Evolutionary conservation across 2,888 invertebrate species (phyloP).

Genomic region (Nasonia oneida): DNA sequence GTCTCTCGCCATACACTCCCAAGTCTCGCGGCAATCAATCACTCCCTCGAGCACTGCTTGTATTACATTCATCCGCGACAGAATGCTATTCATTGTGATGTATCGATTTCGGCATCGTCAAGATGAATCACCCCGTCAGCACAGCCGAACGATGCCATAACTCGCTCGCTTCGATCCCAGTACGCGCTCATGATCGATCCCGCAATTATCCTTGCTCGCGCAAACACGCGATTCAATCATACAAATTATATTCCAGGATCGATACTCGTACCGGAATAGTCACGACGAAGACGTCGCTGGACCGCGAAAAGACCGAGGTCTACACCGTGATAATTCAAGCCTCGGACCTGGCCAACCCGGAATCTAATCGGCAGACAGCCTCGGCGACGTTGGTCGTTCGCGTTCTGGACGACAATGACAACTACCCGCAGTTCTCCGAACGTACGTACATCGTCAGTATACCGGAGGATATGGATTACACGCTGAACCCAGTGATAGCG

Average conservation of each 20-base stretch:
- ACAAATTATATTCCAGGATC: constrained; percentile 78
- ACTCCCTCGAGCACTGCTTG: not conserved
- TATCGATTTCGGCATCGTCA: constrained; percentile 19
- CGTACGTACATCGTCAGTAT: constrained; percentile 92
- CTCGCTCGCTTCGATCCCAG: not conserved
- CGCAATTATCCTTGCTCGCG: not conserved
- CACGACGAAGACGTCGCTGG: constrained; percentile 89
- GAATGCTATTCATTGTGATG: not conserved
- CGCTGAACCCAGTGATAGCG: constrained; percentile 90
- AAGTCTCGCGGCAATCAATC: not conserved
- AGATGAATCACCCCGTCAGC: not conserved
- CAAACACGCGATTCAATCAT: not conserved
- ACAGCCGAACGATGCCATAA: not conserved
- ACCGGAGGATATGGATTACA: constrained; percentile 93
- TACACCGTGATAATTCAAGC: constrained; percentile 93
- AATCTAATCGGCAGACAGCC: constrained; percentile 89
- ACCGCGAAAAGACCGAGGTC: constrained; percentile 92
- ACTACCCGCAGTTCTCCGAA: constrained; percentile 95
- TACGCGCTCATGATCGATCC: not conserved
- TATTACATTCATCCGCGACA: not conserved
- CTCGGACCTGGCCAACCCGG: constrained; percentile 90
- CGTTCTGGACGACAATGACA: constrained; percentile 94
- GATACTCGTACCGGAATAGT: constrained; percentile 89
- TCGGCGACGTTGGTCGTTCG: constrained; percentile 91
- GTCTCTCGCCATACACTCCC: not conserved